A percentile compares a stretch with the other conserved stretches of the same genome.
These are phyloP conservation scores for Chlorops oryzae DNA, from an alignment of 1,140 invertebrate species.

Conservation along the genomic window DNA sequence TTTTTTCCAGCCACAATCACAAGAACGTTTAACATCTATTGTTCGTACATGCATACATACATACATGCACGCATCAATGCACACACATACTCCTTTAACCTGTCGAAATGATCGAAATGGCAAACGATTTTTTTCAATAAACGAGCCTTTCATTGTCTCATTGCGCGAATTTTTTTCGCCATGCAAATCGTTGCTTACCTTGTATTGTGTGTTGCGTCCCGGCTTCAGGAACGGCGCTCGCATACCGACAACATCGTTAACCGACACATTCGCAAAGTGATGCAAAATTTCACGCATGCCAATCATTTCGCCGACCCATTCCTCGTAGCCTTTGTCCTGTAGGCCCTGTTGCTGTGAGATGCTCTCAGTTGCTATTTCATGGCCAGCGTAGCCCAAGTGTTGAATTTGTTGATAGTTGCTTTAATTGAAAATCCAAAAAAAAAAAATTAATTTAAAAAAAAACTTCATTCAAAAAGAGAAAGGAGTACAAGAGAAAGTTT, in stretches of 20 bases:
- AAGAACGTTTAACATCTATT: too few relatives aligned
- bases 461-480: neutral
- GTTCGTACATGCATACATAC: too few relatives aligned
- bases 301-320: conserved; percentile 90
- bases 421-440: conserved; percentile 39
- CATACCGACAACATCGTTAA: conserved; percentile 77
- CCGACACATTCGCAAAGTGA: conserved; percentile 76
- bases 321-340: conserved; percentile 81
- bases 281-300: conserved; percentile 83
- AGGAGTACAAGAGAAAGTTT: too few relatives aligned
- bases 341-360: conserved; percentile 76
- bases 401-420: conserved; percentile 92
- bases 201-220: conserved; percentile 85
- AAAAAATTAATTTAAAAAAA: neutral
- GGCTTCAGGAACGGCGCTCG: conserved; percentile 85
- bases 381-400: conserved; percentile 76
- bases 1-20: too few relatives aligned
- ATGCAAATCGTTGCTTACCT: conserved; percentile 61
- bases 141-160: too few relatives aligned
- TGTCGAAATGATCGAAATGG: too few relatives aligned
- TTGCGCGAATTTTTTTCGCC: too few relatives aligned
- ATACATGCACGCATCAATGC: too few relatives aligned
- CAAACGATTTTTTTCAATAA: too few relatives aligned
- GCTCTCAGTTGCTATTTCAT: conserved; percentile 88
- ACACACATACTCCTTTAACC: too few relatives aligned